Base-by-base conservation (phyloP, 2,888 invertebrate genomes). In the Mythimna ferrago region DNA sequence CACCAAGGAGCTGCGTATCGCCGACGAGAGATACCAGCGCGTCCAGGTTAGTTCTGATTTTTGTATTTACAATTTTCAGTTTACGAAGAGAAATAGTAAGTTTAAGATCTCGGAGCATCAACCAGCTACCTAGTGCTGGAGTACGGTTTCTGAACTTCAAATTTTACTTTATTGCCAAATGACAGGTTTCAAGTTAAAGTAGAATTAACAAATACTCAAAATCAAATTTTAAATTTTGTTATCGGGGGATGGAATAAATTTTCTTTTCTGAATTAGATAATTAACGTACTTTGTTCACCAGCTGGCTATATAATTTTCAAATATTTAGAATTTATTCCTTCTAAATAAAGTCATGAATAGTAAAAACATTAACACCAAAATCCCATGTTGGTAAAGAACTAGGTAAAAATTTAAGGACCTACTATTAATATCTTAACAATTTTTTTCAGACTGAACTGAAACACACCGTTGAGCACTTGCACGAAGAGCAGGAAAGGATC, bases 401-500 rank as follows among this genome's bases (percentile, higher is more conserved):
- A 26, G 26, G 26, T 26, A 1, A 26, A 9, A 38, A 32, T 51
- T n/a, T 32, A 26, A 41, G 21, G 21, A 60, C 35, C 6, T 48
- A 19, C 6, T 4, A 32, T 26, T 16, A 63, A 65, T 54, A n/a
- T 60, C 0, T 10, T 26, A 2, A 2, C 0, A 44, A 48, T 41
- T 7, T 48, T 71, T 91, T 91, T 38, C 96, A 98, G 97, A 97
- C 98, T 93, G 99, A 99, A 95, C 97, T 99, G 92, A 99, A 99
- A 96, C 99, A 99, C 96, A 98, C 99, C 90, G 98, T 99, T 73
- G 99, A 99, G 95, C 97, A 98, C 90, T 97, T 99, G 91, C 99
- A 99, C 94, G 99, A 99, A 93, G 99, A 99, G 95, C 99, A 99
- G 95, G 99, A 99, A 94, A 98, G 99, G 93, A 98, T 99, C 90